Base-by-base conservation (phyloP, 1,140 invertebrate species). In the Drosophila insularis region DNA sequence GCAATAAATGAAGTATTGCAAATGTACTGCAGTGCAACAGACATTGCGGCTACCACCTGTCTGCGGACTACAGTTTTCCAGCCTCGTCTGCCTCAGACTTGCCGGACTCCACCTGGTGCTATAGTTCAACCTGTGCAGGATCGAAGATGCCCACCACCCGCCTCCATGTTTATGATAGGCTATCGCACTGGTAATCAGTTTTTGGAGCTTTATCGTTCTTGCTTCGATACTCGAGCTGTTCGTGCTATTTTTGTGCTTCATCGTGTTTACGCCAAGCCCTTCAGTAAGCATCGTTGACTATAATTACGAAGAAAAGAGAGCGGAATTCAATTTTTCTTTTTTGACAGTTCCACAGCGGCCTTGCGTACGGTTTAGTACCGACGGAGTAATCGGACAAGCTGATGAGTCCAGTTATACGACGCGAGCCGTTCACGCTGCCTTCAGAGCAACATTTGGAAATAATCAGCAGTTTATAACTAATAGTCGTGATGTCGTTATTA, bases 131-230 rank as follows among this genome's bases (percentile, higher is more conserved):
- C 32, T 0, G 65, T 64, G 0, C 39, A n/a, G 14, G 73, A 76
- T 69, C 65, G 39, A 35, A 27, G 14, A 14, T 79, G 75, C 14
- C 60, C 2, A 19, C 17, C 13, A 43, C 64, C 27, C 5, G 27
- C 2, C 27, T 3, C 2, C 10, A 79, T 79, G 75, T 80, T 19
- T 40, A 23, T 60, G 0, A 50, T 79, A 11, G 75, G 77, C 17
- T 65, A 79, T 17, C 74, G 14, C 2, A 6, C 68, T 40, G 61
- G 43, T 13, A 54, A 60, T 4, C 62, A 68, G 19, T 73, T 69
- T 31, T 21, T 56, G 14, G 77, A 80, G 37, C 60, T 79, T 10
- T 79, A 79, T 10, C 64, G 77, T 3, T 39, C 53, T 46, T 78
- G 75, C 31, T 79, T 75, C 35, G 43, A 79, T 21, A 59, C 39